Base-by-base conservation (phyloP, 2,888 invertebrate species). In the Microctonus aethiopoides region DNA sequence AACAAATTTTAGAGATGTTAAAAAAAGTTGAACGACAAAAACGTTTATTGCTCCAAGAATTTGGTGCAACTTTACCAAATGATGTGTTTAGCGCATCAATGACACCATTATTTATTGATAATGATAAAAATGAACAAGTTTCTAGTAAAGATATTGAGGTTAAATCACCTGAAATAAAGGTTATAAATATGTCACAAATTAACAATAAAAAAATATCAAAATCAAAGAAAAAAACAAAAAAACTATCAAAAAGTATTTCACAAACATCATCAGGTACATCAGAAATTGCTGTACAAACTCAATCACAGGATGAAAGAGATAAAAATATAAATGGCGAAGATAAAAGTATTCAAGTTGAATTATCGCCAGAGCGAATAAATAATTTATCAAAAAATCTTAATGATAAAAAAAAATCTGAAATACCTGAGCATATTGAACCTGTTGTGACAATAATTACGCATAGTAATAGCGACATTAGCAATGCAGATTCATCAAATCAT, bases 11-110 rank as follows among this genome's bases (percentile, higher is more conserved):
- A n/a, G 81, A 84, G 22, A 79, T 82, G 75, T 68, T 86, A 22
- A 79, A 81, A 57, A 85, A 82, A 72, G 78, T 86, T n/a, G 86
- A 86, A 36, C 79, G 78, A 16, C 81, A 83, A 51, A 86, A 84
- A 54, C 75, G 81, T 63, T 68, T 79, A 11, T 70, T 86, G 9
- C 72, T 84, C 36, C 72, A 81, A 56, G 86, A 86, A 72, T 85
- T 82, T 52, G 86, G 86, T 0, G 74, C 79, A 1, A 76, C 81
- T 67, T 76, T 86, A 57, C 85, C 86, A 0, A 80, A 81, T 34
- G 78, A 80, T 9, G 79, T 86, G 70, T 82, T 82, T n/a, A 81
- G 77, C 34, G 82, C 80, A 5, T 80, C 82, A 66, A 72, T 80
- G 52, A 84, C 76, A n/a, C 76, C 81, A 2, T 70, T 84, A 0